Percentiles rank a stretch among this genome's conserved stretches.
Evolutionary conservation across 2,113 vertebrate species (phyloP).

Genomic region (Glaucidium brasilianum): DNA sequence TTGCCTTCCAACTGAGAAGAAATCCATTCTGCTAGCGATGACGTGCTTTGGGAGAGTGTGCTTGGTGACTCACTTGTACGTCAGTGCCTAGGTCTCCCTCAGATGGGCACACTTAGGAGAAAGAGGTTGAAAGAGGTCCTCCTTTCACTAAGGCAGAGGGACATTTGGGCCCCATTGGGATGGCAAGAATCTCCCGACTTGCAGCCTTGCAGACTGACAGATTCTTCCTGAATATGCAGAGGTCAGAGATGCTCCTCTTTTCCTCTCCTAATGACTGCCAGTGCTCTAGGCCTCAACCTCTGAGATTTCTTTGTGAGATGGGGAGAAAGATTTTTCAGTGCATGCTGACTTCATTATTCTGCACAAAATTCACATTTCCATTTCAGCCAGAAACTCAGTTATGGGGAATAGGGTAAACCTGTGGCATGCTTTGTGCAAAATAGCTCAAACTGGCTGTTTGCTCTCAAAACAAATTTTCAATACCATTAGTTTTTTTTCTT

Average conservation of each 20-base stretch:
- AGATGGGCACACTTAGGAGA: background rate
- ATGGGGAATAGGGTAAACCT: background rate
- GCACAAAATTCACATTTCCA: background rate
- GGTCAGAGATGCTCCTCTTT: background rate
- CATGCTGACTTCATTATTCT: background rate
- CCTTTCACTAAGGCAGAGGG: background rate
- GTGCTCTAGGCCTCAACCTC: background rate
- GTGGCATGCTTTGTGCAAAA: background rate
- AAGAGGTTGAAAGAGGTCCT: background rate
- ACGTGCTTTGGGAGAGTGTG: background rate
- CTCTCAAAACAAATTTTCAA: background rate
- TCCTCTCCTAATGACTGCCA: background rate
- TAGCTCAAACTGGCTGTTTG: background rate
- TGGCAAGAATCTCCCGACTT: background rate
- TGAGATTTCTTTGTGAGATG: background rate
- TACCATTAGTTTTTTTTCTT: background rate
- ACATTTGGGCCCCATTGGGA: background rate
- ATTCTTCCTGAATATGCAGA: background rate
- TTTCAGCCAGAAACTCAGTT: background rate
- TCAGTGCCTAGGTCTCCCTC: background rate
- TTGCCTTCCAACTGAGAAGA: background rate
- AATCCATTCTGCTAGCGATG: too few relatives aligned
- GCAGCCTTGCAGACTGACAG: background rate
- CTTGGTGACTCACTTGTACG: accelerated
- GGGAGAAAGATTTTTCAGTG: background rate